Conservation (phyloP, 2,113 vertebrate genomes). For the Antidorcas marsupialis region DNA sequence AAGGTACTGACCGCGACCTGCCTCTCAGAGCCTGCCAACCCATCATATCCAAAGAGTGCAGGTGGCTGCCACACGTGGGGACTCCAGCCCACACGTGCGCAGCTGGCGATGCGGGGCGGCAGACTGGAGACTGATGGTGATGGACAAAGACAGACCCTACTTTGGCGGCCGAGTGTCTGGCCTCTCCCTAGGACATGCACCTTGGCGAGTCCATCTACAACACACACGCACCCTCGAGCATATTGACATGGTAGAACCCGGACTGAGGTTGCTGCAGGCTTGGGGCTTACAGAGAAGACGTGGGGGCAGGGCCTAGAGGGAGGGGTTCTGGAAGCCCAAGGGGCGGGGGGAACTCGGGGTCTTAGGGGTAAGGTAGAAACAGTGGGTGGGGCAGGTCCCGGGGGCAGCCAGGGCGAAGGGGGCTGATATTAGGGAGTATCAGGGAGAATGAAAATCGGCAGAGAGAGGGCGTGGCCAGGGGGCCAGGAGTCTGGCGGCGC, state of each 20-base stretch:
- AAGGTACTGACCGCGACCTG: not conserved
- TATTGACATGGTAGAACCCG: not conserved
- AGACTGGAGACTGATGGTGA: not conserved
- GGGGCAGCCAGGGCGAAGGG: not conserved
- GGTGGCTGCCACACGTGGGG: not conserved
- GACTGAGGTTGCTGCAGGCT: not conserved
- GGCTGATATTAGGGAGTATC: not conserved
- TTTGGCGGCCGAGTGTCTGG: not conserved
- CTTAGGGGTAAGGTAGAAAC: not conserved
- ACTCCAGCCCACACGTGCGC: not conserved
- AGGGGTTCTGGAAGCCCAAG: not conserved
- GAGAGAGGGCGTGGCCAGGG: slow-evolving; percentile 62
- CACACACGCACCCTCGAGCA: not conserved
- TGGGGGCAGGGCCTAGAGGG: not conserved
- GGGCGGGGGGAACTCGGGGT: not conserved
- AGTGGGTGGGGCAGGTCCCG: slow-evolving; percentile 43
- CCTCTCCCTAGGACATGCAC: not conserved
- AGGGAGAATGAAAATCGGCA: not conserved
- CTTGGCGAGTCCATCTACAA: not conserved
- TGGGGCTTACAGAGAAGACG: slow-evolving; percentile 22
- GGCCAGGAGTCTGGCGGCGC: slow-evolving; percentile 47
- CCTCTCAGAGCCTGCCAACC: not conserved
- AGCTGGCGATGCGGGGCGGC: not conserved
- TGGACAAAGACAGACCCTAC: slow-evolving; percentile 49
- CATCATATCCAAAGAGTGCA: not conserved